Evolutionary conservation across 2,113 vertebrate genomes (phyloP).

Genomic region (Notiomystis cincta): DNA sequence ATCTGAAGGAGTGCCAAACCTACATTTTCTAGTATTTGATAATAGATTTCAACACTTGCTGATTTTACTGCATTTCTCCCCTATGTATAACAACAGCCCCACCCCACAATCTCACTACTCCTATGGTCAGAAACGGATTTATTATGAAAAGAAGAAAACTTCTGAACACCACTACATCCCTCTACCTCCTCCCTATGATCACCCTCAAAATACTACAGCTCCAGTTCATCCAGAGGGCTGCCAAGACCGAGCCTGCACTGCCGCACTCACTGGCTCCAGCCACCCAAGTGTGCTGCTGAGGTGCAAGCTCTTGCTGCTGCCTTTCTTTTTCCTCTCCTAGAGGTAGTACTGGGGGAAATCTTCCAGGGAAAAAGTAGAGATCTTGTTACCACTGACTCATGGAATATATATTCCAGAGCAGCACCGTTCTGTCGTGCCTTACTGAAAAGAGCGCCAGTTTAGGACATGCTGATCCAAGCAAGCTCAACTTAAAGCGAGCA

Average conservation of each 20-base stretch:
- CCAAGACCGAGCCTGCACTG: accelerated
- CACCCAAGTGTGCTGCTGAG: accelerated
- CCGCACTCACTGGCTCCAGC: background rate
- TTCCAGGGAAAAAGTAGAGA: background rate
- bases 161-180: background rate
- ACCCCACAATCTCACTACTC: background rate
- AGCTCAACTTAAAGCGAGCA: accelerated
- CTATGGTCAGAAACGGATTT: background rate
- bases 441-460: background rate
- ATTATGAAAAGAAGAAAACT: background rate
- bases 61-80: background rate
- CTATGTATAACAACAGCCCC: background rate
- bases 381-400: background rate
- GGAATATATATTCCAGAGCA: background rate
- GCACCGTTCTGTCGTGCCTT: background rate
- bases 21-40: background rate
- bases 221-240: background rate
- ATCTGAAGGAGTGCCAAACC: background rate
- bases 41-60: background rate
- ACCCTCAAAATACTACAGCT: background rate
- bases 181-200: background rate
- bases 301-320: background rate
- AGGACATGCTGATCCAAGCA: background rate
- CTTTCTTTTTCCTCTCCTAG: background rate
- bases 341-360: background rate